phyloP scores from a whole-genome alignment of 2,113 vertebrate genomes.

The Pungitius pungitius region DNA sequence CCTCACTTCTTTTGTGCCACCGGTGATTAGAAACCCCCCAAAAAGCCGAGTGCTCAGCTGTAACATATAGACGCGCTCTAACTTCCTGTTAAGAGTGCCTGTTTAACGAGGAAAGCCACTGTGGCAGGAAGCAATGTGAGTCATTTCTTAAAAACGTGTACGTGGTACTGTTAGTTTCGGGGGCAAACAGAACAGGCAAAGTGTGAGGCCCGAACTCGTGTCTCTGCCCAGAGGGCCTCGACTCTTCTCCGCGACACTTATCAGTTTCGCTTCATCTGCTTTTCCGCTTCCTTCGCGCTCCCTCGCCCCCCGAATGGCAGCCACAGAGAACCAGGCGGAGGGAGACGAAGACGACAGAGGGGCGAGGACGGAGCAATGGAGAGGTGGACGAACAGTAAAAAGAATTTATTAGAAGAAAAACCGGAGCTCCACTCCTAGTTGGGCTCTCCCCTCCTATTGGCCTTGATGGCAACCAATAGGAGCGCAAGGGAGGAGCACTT shows the following conservation, averaged over 20 bases:
- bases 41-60: too few relatives aligned
- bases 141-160: too few relatives aligned
- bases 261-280: conserved; percentile 49
- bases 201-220: neutral
- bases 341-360: conserved; percentile 15
- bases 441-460: conserved; percentile 55
- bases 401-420: conserved; percentile 49
- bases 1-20: too few relatives aligned
- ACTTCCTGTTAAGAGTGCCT: neutral
- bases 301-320: conserved; percentile 31
- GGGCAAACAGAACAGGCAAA: neutral
- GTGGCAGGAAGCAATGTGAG: too few relatives aligned
- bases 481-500: conserved; percentile 70
- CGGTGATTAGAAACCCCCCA: too few relatives aligned
- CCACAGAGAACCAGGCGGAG: conserved; percentile 44
- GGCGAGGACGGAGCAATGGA: neutral
- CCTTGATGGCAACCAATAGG: conserved; percentile 50
- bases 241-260: conserved; percentile 38
- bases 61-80: too few relatives aligned
- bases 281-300: conserved; percentile 37
- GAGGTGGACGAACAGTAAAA: conserved; percentile 36
- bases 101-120: too few relatives aligned
- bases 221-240: conserved; percentile 1
- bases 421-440: conserved; percentile 52
- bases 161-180: neutral